Evolutionary conservation across 2,797 vertebrate species (phyloP).

Genomic region (Mastacembelus armatus): DNA sequence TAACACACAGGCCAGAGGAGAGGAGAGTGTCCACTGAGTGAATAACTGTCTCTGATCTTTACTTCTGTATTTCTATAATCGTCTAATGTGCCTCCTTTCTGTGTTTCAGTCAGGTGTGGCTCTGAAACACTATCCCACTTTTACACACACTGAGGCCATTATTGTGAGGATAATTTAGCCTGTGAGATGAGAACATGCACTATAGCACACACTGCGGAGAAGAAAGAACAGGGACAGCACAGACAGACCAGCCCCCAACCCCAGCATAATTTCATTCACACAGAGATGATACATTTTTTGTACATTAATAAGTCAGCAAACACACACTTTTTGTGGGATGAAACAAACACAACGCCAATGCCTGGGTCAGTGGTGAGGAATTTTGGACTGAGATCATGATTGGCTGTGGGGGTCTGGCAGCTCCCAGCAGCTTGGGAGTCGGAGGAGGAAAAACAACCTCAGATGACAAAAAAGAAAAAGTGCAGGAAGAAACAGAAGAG

Average conservation of each 20-base stretch:
- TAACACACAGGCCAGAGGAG: not conserved
- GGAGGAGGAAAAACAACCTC: constrained; percentile 71
- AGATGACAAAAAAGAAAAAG: constrained; percentile 32
- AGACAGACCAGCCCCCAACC: not conserved
- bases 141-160: constrained; percentile 63
- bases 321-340: not conserved
- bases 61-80: not conserved
- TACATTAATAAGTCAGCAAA: constrained; percentile 14
- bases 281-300: constrained; percentile 14
- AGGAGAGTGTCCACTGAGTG: constrained; percentile 1
- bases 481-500: not conserved
- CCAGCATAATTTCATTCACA: constrained; percentile 1
- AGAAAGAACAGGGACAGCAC: not conserved
- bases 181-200: constrained; percentile 19
- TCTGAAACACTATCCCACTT: constrained; percentile 50
- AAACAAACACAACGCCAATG: constrained; percentile 34
- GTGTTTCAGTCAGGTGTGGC: constrained; percentile 55
- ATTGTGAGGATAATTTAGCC: constrained; percentile 30
- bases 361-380: constrained; percentile 68
- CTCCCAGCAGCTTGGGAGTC: constrained; percentile 42
- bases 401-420: constrained; percentile 66
- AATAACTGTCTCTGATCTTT: constrained; percentile 1
- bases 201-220: constrained; percentile 21
- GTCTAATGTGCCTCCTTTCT: constrained; percentile 26
- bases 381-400: constrained; percentile 61